Evolutionary conservation across 2,797 vertebrate species (phyloP).

Genomic region (Salmo trutta): DNA sequence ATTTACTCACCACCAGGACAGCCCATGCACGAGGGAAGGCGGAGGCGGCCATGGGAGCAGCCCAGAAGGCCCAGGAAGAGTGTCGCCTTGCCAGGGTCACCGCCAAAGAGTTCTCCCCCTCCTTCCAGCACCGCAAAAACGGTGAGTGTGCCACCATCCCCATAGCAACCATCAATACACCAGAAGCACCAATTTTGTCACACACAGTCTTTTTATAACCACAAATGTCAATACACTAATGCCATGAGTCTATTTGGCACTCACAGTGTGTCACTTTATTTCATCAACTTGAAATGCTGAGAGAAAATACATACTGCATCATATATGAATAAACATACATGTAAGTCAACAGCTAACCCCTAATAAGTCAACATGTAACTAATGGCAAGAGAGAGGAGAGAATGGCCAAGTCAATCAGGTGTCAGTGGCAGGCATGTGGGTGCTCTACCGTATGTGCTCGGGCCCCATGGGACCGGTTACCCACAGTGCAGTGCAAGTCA

Average conservation of each 20-base stretch:
- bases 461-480: constrained; percentile 11
- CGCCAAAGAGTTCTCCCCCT: constrained; percentile 98
- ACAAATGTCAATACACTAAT: background rate
- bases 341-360: background rate
- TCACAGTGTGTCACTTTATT: background rate
- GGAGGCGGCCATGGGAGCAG: constrained; percentile 84
- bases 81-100: constrained; percentile 93
- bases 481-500: constrained; percentile 26
- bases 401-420: background rate
- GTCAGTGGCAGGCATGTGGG: constrained; percentile 5
- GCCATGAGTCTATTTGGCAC: background rate
- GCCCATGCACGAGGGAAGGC: constrained; percentile 93
- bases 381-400: background rate
- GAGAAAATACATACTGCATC: background rate
- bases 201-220: background rate
- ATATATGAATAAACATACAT: background rate
- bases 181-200: background rate
- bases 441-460: constrained; percentile 5
- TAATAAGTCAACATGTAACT: background rate
- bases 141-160: constrained; percentile 75
- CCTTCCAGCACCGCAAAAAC: constrained; percentile 94
- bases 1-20: constrained; percentile 76
- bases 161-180: constrained; percentile 17
- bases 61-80: constrained; percentile 94
- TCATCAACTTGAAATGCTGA: background rate